phyloP scores from a whole-genome alignment of 2,888 invertebrate genomes.

The Meganola albula region DNA sequence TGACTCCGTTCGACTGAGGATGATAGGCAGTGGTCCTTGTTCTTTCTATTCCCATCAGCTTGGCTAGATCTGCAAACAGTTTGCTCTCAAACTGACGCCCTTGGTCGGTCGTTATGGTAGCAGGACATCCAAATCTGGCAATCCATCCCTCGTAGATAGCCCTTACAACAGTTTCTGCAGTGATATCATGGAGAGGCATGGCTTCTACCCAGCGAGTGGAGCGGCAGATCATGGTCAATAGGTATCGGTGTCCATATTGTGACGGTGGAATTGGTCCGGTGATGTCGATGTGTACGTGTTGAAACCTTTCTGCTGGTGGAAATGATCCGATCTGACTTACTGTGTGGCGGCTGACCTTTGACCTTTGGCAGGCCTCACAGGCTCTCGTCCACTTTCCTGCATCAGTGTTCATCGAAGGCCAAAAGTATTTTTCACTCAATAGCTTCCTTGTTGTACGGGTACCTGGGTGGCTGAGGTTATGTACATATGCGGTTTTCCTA shows the following conservation, averaged over 20 bases:
- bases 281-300: conserved; percentile 5
- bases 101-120: conserved; percentile 2
- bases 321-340: conserved; percentile 6
- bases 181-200: conserved; percentile 1
- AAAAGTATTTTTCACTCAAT: background rate
- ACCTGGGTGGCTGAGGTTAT: background rate
- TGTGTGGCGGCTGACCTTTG: conserved; percentile 4
- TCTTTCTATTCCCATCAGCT: background rate
- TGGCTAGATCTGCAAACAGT: background rate
- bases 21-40: background rate
- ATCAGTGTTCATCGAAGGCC: background rate
- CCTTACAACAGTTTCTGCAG: conserved; percentile 1
- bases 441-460: background rate
- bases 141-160: conserved; percentile 4
- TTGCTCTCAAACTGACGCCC: background rate
- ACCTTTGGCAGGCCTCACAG: conserved; percentile 3
- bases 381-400: background rate
- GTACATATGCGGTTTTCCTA: no score
- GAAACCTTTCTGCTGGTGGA: conserved; percentile 1
- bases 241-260: conserved; percentile 4
- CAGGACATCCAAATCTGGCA: conserved; percentile 4
- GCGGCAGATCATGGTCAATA: conserved; percentile 6
- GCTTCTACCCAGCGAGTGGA: conserved; percentile 8
- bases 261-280: conserved; percentile 4
- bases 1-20: conserved; percentile 3